Percentiles rank a stretch among this genome's conserved stretches.
Conservation (phyloP, 1,140 invertebrate genomes). For the Eurytemora carolleeae region DNA sequence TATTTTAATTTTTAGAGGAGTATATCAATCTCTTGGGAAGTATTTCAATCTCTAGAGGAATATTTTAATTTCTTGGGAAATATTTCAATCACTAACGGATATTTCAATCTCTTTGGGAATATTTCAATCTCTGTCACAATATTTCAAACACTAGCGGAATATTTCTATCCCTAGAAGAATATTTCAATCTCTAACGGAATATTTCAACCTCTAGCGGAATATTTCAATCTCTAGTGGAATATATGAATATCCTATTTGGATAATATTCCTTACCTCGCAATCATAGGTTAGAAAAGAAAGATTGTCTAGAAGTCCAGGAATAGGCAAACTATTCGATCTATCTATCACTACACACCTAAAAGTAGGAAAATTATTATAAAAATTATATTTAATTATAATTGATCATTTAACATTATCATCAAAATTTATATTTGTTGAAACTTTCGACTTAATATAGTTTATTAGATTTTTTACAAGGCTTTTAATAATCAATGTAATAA, state of each 20-base stretch:
- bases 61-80: not conserved
- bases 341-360: not conserved
- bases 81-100: not conserved
- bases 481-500: not conserved
- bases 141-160: not conserved
- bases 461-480: not conserved
- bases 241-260: not conserved
- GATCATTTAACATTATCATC: too few relatives aligned
- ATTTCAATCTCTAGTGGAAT: not conserved
- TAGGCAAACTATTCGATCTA: not conserved
- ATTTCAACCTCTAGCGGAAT: not conserved
- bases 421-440: too few relatives aligned
- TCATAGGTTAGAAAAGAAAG: not conserved
- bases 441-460: not conserved
- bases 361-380: not conserved
- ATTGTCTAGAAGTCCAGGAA: not conserved
- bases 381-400: not conserved
- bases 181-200: not conserved
- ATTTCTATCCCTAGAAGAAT: not conserved
- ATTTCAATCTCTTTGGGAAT: not conserved
- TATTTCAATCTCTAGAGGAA: too few relatives aligned
- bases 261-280: not conserved
- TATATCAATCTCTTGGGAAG: too few relatives aligned
- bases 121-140: not conserved
- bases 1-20: not conserved